Evolutionary conservation across 2,113 vertebrate genomes (phyloP), one percentile per base, ranked within the genome.

Genomic region (Sebastes fasciatus): DNA sequence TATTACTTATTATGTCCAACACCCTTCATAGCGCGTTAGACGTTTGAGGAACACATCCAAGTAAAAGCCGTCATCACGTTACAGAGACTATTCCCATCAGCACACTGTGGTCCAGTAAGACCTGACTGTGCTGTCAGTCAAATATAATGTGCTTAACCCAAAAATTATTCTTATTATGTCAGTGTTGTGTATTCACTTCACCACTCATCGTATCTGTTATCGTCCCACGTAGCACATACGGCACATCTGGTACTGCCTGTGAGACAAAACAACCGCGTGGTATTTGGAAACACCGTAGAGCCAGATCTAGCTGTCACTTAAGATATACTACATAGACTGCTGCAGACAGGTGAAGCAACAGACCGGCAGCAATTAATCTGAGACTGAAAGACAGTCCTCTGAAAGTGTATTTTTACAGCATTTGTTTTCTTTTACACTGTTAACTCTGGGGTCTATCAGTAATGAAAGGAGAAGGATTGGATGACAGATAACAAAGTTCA

Each of bases 301-400:
- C 45, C 75, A 79, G 46, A 68, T 11, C 62, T 34, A 45, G n/a
- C 64, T 61, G 51, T 58, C 80, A 63, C 6, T 65, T 23, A 46
- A 77, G 74, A 69, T 57, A 16, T 46, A 55, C 58, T 17, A 48
- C 52, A 69, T 57, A 17, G 46, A 58, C 54, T 17, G 55, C 48
- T 66, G n/a, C 70, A 60, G 68, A 72, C 78, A 71, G 83, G 65
- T 77, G 79, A 54, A 74, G 69, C 67, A 85, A 52, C 69, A 77
- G 54, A 80, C 26, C 72, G 21, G 79, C 51, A 46, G 19, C 14
- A 34, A 3, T 73, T 54, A 16, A 58, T 80, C 74, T 63, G 51
- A 74, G 5, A 21, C 46, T 12, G 63, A 58, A 77, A 79, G 12
- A n/a, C 7, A 69, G 19, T 49, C 23, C 11, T 57, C 0, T 74